These are phyloP conservation scores for Hyperoplus lanceolatus DNA, from an alignment of 2,797 vertebrate species.

Conservation along the genomic window DNA sequence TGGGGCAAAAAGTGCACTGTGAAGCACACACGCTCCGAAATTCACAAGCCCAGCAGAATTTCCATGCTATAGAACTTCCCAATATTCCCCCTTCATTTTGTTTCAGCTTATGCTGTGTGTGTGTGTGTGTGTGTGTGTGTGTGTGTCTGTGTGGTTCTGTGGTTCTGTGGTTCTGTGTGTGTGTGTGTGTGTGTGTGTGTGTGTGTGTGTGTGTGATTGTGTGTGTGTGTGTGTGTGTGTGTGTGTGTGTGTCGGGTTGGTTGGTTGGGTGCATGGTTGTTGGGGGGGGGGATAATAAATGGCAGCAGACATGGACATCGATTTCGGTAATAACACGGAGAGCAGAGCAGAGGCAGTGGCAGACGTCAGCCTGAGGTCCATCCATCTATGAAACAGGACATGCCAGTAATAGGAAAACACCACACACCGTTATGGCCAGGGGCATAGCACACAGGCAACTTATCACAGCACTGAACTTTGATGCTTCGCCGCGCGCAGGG, in stretches of 20 bases:
- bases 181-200: conserved; percentile 32
- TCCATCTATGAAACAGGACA: conserved; percentile 89
- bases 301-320: conserved; percentile 83
- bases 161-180: conserved; percentile 30
- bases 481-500: conserved; percentile 79
- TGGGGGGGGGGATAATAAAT: conserved; percentile 84
- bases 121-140: conserved; percentile 23
- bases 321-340: conserved; percentile 82
- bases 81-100: conserved; percentile 68
- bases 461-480: conserved; percentile 89
- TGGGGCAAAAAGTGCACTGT: conserved; percentile 31
- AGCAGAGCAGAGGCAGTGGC: conserved; percentile 82
- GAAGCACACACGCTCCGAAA: conserved; percentile 48
- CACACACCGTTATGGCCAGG: conserved; percentile 84
- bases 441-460: conserved; percentile 85
- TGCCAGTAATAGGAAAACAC: conserved; percentile 89
- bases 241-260: conserved; percentile 69
- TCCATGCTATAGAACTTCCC: conserved; percentile 70
- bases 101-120: conserved; percentile 64
- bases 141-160: conserved; percentile 40
- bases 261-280: not conserved
- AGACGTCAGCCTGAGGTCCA: conserved; percentile 86
- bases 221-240: conserved; percentile 28
- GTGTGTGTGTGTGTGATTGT: conserved; percentile 19
- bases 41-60: conserved; percentile 75